These are phyloP conservation scores for Diglossa cyanea DNA, from an alignment of 2,797 vertebrate genomes.

Conservation along the genomic window DNA sequence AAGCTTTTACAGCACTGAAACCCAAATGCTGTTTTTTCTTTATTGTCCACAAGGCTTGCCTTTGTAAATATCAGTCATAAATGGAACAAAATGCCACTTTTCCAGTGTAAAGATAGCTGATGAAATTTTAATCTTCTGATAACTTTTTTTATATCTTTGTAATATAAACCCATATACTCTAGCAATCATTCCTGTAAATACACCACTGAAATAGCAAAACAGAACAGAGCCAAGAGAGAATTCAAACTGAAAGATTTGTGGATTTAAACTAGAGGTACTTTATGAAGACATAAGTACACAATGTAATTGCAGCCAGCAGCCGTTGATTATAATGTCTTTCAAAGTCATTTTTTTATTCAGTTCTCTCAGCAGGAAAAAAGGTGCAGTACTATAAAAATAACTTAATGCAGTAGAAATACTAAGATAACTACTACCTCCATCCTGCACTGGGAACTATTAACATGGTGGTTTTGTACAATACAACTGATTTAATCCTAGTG, in stretches of 20 bases:
- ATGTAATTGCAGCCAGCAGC: conserved; percentile 51
- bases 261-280: conserved; percentile 29
- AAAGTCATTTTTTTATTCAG: conserved; percentile 29
- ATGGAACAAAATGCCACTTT: neutral
- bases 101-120: neutral
- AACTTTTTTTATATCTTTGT: neutral
- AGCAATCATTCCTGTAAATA: neutral
- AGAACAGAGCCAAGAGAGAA: conserved; percentile 6
- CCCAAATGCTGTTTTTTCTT: neutral
- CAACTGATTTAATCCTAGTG: neutral
- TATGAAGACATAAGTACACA: conserved; percentile 52
- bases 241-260: conserved; percentile 20
- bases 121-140: conserved; percentile 26
- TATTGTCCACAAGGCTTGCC: neutral
- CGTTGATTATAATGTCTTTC: conserved; percentile 66
- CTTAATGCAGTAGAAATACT: conserved; percentile 28
- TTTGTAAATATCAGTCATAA: conserved; percentile 50
- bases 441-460: neutral
- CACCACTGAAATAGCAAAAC: conserved; percentile 12
- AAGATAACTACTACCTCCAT: neutral
- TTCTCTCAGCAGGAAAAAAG: conserved; percentile 51
- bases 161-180: neutral
- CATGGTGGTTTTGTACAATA: neutral
- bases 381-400: conserved; percentile 40
- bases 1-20: conserved; percentile 27